Conservation (phyloP, 2,113 vertebrate species). For the Pterocles gutturalis region DNA sequence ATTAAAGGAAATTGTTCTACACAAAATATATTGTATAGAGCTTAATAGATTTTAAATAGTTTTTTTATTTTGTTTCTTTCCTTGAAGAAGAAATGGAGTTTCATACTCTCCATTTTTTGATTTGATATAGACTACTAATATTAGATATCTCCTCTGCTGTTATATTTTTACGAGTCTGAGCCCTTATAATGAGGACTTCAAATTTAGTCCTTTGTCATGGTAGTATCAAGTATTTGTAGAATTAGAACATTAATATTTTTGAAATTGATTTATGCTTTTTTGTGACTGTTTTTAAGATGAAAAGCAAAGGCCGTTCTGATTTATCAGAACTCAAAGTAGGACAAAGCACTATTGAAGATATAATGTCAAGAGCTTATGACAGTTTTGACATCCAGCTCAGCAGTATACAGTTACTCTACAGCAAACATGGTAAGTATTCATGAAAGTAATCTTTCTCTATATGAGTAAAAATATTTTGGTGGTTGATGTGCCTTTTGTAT, state of each 20-base stretch:
- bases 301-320: conserved; percentile 85
- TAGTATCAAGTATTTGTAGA: neutral
- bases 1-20: neutral
- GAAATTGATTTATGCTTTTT: neutral
- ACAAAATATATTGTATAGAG: neutral
- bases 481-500: neutral
- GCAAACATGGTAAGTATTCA: conserved; percentile 83
- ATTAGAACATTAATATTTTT: neutral
- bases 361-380: conserved; percentile 96
- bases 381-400: conserved; percentile 92
- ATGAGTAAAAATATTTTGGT: neutral
- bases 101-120: neutral
- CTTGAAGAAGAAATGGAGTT: neutral
- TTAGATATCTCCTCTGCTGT: neutral
- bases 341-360: conserved; percentile 88
- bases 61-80: neutral
- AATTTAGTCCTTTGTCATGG: neutral
- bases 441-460: neutral
- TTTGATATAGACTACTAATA: neutral
- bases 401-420: conserved; percentile 93
- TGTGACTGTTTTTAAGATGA: conserved; percentile 76
- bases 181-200: neutral
- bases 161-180: neutral
- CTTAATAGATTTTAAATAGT: neutral
- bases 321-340: conserved; percentile 83